A percentile compares a stretch with the other conserved stretches of the same genome.
Evolutionary conservation across 2,113 vertebrate species (phyloP).

Genomic region (Falcunculus frontatus): DNA sequence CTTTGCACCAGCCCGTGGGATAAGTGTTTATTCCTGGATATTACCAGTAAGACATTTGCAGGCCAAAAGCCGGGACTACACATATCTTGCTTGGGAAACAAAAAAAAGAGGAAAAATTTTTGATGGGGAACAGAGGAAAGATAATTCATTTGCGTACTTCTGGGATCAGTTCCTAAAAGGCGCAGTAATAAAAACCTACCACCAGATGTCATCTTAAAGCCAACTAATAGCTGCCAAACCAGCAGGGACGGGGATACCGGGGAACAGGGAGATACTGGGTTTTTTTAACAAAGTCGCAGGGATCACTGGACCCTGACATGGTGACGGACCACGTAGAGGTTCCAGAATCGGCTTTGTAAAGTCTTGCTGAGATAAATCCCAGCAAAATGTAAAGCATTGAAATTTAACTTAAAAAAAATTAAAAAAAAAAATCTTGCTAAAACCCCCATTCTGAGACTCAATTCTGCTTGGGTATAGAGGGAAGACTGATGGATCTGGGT

Average conservation of each 20-base stretch:
- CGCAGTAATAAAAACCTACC: neutral
- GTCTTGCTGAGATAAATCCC: neutral
- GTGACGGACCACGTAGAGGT: neutral
- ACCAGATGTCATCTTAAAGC: conserved; percentile 35
- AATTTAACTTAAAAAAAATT: neutral
- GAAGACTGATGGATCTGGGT: neutral
- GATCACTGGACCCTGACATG: neutral
- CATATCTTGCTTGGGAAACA: neutral
- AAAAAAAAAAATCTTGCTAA: neutral
- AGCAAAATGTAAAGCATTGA: neutral
- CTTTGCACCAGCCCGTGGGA: neutral
- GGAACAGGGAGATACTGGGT: fast-evolving
- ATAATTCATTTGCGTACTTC: neutral
- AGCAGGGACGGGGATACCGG: fast-evolving
- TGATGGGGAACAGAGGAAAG: neutral
- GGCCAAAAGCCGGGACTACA: neutral
- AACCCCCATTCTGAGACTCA: neutral
- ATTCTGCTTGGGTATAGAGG: neutral
- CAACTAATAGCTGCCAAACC: neutral
- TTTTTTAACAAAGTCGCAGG: neutral
- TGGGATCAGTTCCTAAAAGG: neutral
- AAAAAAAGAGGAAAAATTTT: neutral
- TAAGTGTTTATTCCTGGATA: neutral
- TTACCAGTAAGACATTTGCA: neutral
- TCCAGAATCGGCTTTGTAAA: neutral